These are phyloP conservation scores for Danio aesculapii DNA, from an alignment of 2,797 vertebrate genomes.

Conservation along the genomic window DNA sequence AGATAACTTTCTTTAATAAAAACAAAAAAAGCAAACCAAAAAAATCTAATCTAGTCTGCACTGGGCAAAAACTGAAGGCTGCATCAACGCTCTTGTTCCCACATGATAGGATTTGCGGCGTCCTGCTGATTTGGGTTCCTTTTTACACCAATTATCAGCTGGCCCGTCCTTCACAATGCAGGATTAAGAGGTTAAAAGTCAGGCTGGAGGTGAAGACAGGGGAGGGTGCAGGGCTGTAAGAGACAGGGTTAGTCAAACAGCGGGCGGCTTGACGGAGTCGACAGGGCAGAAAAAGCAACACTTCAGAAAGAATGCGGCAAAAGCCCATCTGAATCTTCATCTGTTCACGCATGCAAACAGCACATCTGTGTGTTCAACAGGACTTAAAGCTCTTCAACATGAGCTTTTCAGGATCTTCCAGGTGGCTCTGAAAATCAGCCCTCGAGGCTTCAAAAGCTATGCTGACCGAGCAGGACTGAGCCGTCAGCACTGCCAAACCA, in stretches of 20 bases:
- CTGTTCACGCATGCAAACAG: background rate
- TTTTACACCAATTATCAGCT: slow-evolving; percentile 65
- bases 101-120: background rate
- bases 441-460: slow-evolving; percentile 69
- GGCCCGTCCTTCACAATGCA: slow-evolving; percentile 55
- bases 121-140: slow-evolving; percentile 23
- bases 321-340: slow-evolving; percentile 39
- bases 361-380: background rate
- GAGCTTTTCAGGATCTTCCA: slow-evolving; percentile 1
- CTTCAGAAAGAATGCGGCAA: slow-evolving; percentile 36
- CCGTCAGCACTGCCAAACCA: slow-evolving; percentile 72
- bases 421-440: slow-evolving; percentile 63
- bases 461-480: slow-evolving; percentile 70
- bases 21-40: too few relatives aligned
- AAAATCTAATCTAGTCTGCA: background rate
- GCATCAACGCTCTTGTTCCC: slow-evolving; percentile 3
- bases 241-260: slow-evolving; percentile 62
- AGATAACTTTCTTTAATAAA: too few relatives aligned
- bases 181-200: slow-evolving; percentile 80
- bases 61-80: background rate
- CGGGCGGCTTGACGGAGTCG: slow-evolving; percentile 56
- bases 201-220: slow-evolving; percentile 62
- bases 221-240: slow-evolving; percentile 23
- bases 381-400: background rate
- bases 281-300: slow-evolving; percentile 67